These are phyloP conservation scores for Phania funesta DNA, from an alignment of 2,888 invertebrate species.

Conservation along the genomic window DNA sequence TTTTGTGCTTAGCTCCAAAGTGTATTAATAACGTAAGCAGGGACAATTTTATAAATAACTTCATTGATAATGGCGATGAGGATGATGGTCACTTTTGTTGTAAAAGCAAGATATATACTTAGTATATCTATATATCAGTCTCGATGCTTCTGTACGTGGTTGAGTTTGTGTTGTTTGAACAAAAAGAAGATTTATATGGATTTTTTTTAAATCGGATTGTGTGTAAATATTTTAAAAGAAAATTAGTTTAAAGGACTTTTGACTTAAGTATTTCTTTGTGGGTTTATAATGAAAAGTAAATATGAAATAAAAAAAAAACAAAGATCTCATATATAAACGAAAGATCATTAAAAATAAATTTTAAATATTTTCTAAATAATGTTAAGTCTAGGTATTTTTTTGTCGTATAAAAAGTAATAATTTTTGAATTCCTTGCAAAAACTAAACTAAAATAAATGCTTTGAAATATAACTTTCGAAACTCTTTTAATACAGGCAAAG, in stretches of 20 bases:
- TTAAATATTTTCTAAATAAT: too few relatives aligned
- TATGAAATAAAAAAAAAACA: slow-evolving; percentile 9
- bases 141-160: neutral
- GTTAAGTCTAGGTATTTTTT: too few relatives aligned
- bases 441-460: too few relatives aligned
- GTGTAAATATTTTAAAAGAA: slow-evolving; percentile 37
- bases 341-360: neutral
- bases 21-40: slow-evolving; percentile 63
- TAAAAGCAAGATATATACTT: too few relatives aligned
- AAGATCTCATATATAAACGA: neutral
- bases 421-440: too few relatives aligned
- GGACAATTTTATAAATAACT: slow-evolving; percentile 66
- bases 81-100: too few relatives aligned
- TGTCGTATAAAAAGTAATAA: too few relatives aligned
- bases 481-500: too few relatives aligned
- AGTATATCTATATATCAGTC: neutral
- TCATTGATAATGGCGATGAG: slow-evolving; percentile 45
- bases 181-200: slow-evolving; percentile 52
- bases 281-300: slow-evolving; percentile 6
- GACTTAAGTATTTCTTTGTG: neutral
- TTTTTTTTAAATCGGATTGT: slow-evolving; percentile 32
- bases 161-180: slow-evolving; percentile 13
- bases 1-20: slow-evolving; percentile 7
- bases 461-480: too few relatives aligned
- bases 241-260: slow-evolving; percentile 55